A percentile compares a stretch with the other conserved stretches of the same genome.
Evolutionary conservation across 2,113 vertebrate genomes (phyloP).

Genomic region (Malurus elegans): DNA sequence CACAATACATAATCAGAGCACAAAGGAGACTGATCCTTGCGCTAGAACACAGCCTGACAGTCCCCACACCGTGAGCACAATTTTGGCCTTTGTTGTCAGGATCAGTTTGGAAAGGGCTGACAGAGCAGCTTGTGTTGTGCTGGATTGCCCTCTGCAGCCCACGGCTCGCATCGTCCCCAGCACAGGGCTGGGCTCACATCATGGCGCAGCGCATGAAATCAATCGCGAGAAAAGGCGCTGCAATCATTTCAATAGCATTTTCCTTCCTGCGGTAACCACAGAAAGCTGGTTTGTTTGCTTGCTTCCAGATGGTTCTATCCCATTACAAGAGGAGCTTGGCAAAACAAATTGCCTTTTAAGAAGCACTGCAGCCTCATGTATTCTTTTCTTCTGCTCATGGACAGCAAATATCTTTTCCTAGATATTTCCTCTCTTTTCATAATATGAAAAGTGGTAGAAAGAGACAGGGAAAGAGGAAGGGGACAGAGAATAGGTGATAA

Average conservation of each 20-base stretch:
- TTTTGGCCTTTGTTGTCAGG: constrained; percentile 69
- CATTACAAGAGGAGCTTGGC: background rate
- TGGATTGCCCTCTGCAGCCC: constrained; percentile 74
- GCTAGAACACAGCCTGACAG: constrained; percentile 13
- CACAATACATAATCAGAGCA: constrained; percentile 59
- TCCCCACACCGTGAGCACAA: constrained; percentile 31
- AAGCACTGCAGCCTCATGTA: background rate
- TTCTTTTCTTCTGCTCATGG: constrained; percentile 12
- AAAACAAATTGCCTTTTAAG: constrained; percentile 38
- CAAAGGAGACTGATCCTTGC: constrained; percentile 42
- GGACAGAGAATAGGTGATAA: constrained; percentile 7
- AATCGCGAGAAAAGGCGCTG: background rate
- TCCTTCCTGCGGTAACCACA: background rate
- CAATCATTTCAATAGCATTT: background rate
- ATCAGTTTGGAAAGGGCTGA: background rate
- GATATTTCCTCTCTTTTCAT: constrained; percentile 35
- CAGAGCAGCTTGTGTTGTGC: constrained; percentile 39
- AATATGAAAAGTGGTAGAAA: background rate
- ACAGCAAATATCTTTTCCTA: constrained; percentile 27
- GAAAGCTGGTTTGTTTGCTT: background rate
- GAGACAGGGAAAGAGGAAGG: background rate
- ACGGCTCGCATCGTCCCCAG: background rate
- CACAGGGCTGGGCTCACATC: background rate
- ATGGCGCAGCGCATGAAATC: fast-evolving
- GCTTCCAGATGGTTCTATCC: constrained; percentile 10